A percentile compares a stretch with the other conserved stretches of the same genome.
phyloP scores from a whole-genome alignment of 1,140 invertebrate genomes.

The Eriosoma lanigerum region DNA sequence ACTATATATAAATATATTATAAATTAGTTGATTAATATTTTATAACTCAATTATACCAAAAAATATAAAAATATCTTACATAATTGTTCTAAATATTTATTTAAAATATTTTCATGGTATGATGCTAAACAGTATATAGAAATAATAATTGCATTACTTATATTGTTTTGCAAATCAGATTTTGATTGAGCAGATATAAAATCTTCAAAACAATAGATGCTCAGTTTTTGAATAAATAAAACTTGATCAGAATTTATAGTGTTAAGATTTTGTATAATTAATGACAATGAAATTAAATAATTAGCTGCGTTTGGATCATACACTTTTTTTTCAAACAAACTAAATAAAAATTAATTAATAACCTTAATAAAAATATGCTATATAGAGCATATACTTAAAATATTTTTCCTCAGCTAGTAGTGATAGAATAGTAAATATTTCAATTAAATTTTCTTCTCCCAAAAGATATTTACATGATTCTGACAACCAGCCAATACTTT shows the following conservation, averaged over 20 bases:
- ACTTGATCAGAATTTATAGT: background rate
- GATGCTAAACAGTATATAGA: slow-evolving; percentile 12
- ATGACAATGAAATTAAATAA: slow-evolving; percentile 15
- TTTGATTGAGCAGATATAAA: slow-evolving; percentile 4
- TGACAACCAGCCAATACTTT: slow-evolving; percentile 13
- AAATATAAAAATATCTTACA: background rate
- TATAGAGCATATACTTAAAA: background rate
- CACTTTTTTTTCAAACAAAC: background rate
- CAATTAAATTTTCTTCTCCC: background rate
- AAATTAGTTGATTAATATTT: background rate
- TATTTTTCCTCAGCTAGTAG: slow-evolving; percentile 21
- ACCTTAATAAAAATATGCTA: background rate
- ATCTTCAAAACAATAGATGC: slow-evolving; percentile 25
- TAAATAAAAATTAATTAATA: slow-evolving; percentile 1
- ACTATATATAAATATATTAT: background rate
- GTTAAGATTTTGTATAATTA: slow-evolving; percentile 22
- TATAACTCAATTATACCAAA: background rate
- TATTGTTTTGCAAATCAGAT: slow-evolving; percentile 19
- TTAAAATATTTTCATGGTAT: background rate
- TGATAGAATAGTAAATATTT: slow-evolving; percentile 1
- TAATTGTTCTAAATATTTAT: slow-evolving; percentile 7
- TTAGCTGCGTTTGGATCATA: background rate
- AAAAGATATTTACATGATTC: slow-evolving; percentile 6
- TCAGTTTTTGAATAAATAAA: slow-evolving; percentile 19
- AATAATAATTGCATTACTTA: slow-evolving; percentile 13